These are phyloP conservation scores for Caenorhabditis imperialis DNA, from an alignment of 2,888 invertebrate genomes.

Conservation along the genomic window DNA sequence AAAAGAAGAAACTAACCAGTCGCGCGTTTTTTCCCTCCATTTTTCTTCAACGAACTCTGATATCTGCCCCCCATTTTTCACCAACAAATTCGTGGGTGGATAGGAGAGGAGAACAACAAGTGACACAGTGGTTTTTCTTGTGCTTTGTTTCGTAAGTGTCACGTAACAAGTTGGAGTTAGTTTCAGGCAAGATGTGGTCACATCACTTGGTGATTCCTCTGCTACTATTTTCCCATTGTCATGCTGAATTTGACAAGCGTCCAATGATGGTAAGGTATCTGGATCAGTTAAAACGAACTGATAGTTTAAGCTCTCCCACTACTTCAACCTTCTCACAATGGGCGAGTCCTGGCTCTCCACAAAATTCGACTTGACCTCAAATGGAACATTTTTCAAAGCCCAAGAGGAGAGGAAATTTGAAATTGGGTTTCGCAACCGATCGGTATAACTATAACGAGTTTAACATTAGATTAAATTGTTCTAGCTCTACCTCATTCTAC, in stretches of 20 bases:
- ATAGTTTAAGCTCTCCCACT: slow-evolving; percentile 28
- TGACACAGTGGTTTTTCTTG: too few relatives aligned
- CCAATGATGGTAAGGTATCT: slow-evolving; percentile 26
- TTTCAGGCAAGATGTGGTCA: slow-evolving; percentile 31
- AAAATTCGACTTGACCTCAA: slow-evolving; percentile 15
- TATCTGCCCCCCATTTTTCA: too few relatives aligned
- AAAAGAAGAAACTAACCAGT: too few relatives aligned
- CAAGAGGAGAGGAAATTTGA: slow-evolving; percentile 24
- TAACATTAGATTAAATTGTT: not conserved
- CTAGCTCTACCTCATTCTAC: slow-evolving; percentile 19
- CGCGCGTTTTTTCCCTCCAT: too few relatives aligned
- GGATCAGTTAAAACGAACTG: too few relatives aligned
- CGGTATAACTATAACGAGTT: not conserved
- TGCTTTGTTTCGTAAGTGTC: too few relatives aligned
- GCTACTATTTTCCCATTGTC: not conserved
- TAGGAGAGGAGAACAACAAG: too few relatives aligned
- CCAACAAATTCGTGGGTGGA: too few relatives aligned
- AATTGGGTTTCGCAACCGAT: slow-evolving; percentile 28
- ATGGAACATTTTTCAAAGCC: slow-evolving; percentile 35
- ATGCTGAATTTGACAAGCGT: slow-evolving; percentile 18
- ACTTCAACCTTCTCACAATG: slow-evolving; percentile 38
- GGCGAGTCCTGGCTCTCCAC: slow-evolving; percentile 34
- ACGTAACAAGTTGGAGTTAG: too few relatives aligned
- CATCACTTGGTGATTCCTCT: slow-evolving; percentile 33
- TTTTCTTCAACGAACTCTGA: too few relatives aligned